These are phyloP conservation scores for Boloria selene DNA, from an alignment of 2,888 invertebrate genomes.

Conservation along the genomic window DNA sequence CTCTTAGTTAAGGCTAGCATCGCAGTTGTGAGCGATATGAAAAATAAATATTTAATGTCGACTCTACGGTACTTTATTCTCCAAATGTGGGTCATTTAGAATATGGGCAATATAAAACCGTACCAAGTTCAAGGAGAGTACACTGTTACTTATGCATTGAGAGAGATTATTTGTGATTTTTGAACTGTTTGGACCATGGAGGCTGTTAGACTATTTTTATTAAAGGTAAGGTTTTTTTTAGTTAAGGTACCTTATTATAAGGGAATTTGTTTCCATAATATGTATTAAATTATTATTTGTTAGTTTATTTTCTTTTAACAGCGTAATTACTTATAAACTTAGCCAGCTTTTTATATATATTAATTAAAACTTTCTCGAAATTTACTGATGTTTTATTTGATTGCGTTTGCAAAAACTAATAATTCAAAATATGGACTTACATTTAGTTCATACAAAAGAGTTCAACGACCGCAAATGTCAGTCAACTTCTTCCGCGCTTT, in stretches of 20 bases:
- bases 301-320: no score
- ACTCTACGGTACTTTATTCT: conserved; percentile 43
- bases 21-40: not conserved
- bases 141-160: conserved; percentile 41
- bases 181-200: conserved; percentile 47
- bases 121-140: conserved; percentile 65
- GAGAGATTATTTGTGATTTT: conserved; percentile 19
- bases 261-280: no score
- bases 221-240: conserved; percentile 56
- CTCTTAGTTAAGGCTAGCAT: not conserved
- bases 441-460: conserved; percentile 18
- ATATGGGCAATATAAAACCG: conserved; percentile 54
- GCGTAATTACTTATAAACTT: no score
- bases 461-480: conserved; percentile 12
- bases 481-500: not conserved
- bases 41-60: conserved; percentile 25
- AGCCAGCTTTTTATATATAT: no score
- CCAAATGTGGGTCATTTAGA: conserved; percentile 45
- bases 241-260: no score
- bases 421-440: not conserved
- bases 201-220: conserved; percentile 48
- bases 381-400: no score
- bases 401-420: no score
- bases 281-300: no score
- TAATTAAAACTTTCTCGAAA: no score